Evolutionary conservation across 2,888 invertebrate species (phyloP).

Genomic region (Copidosoma aretas): DNA sequence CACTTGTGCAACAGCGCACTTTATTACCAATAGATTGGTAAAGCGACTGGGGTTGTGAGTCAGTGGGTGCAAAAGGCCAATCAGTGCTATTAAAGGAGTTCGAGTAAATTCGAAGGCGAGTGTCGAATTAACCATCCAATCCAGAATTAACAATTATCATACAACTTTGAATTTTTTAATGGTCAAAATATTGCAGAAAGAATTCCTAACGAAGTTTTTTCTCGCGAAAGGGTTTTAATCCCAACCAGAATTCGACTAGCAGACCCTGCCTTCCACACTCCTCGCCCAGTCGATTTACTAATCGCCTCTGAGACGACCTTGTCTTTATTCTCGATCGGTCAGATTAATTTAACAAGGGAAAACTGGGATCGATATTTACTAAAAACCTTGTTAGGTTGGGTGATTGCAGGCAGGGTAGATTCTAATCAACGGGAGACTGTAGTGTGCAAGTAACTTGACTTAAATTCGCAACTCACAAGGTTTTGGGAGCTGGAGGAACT

Average conservation of each 20-base stretch:
- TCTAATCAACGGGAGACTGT: neutral
- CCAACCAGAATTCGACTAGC: constrained; percentile 32
- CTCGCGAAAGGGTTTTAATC: constrained; percentile 24
- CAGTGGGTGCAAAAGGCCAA: neutral
- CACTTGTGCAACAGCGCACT: constrained; percentile 4
- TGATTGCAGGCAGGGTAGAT: neutral
- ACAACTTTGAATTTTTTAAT: neutral
- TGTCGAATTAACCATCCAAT: neutral
- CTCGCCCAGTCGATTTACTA: constrained; percentile 24
- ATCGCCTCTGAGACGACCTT: constrained; percentile 11
- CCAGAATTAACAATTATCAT: neutral
- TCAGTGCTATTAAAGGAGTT: neutral
- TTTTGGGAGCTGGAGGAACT: constrained; percentile 28
- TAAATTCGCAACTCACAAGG: neutral
- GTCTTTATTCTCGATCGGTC: constrained; percentile 37
- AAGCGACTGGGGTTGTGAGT: neutral
- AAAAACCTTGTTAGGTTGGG: constrained; percentile 42
- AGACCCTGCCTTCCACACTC: constrained; percentile 37
- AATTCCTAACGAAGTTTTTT: neutral
- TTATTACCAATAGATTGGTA: neutral
- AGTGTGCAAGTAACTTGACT: neutral
- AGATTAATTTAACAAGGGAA: constrained; percentile 30
- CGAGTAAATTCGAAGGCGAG: neutral
- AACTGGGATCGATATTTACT: constrained; percentile 32
- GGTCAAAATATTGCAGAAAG: neutral